Conservation (phyloP, 2,113 vertebrate genomes). For the Grantiella picta region DNA sequence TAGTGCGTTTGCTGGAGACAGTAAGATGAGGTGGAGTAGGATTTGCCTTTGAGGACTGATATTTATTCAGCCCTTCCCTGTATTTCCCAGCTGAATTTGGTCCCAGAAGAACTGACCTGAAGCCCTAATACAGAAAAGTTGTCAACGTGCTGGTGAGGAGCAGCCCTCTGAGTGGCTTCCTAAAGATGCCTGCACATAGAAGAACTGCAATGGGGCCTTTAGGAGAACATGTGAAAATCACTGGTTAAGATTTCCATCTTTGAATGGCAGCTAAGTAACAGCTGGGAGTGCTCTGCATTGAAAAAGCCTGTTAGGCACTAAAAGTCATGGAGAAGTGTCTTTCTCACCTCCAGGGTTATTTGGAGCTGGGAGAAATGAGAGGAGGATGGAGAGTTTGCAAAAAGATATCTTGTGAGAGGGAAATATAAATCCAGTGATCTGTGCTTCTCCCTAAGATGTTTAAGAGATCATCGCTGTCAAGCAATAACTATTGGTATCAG, state of each 20-base stretch:
- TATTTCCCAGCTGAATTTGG: background rate
- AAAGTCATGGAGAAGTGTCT: background rate
- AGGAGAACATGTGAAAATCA: background rate
- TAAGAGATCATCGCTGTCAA: background rate
- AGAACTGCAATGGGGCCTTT: background rate
- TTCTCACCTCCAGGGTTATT: background rate
- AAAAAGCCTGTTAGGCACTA: background rate
- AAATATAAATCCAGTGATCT: background rate
- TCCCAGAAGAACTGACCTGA: background rate
- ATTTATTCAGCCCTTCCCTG: background rate
- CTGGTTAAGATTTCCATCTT: background rate
- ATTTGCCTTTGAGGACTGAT: background rate
- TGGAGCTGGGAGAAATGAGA: background rate
- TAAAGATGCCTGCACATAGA: background rate
- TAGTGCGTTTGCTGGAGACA: background rate
- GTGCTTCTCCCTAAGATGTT: background rate
- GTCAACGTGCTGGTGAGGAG: background rate
- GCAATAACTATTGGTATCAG: background rate
- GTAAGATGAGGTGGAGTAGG: background rate
- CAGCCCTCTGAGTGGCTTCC: background rate
- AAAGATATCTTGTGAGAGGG: background rate
- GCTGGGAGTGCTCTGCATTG: background rate
- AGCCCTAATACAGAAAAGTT: background rate
- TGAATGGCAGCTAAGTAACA: background rate
- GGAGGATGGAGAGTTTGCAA: background rate